Conservation (phyloP, 2,113 vertebrate genomes). For the Heterochromis multidens region DNA sequence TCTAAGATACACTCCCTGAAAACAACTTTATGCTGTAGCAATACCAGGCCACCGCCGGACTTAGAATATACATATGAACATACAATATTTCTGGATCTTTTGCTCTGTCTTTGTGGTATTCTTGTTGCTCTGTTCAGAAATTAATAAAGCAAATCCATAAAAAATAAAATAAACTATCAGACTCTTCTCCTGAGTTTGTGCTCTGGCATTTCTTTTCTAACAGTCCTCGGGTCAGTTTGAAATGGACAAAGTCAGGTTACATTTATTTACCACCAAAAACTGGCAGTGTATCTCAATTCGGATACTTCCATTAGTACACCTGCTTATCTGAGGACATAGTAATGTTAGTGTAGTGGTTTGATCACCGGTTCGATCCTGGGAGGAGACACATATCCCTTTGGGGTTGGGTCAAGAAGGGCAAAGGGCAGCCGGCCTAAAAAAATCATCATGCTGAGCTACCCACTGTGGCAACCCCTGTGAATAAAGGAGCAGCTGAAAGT, state of each 20-base stretch:
- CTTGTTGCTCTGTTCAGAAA: not conserved
- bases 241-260: constrained; percentile 32
- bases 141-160: not conserved
- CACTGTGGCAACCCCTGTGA: not conserved
- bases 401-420: not conserved
- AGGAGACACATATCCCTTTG: not conserved
- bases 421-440: not conserved
- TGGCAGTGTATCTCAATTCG: not conserved
- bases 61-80: not conserved
- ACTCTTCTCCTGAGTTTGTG: constrained; percentile 52
- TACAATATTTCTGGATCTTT: constrained; percentile 4
- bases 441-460: not conserved
- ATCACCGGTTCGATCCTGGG: not conserved
- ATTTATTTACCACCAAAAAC: not conserved
- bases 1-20: not conserved
- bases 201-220: constrained; percentile 42
- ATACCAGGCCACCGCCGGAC: not conserved
- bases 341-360: not conserved
- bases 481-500: not conserved
- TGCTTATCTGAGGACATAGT: not conserved
- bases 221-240: constrained; percentile 53
- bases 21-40: not conserved
- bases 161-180: not conserved
- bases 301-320: not conserved
- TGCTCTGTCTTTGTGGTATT: not conserved